These are phyloP conservation scores for Mus spicilegus DNA, from an alignment of 2,113 vertebrate species.

Conservation along the genomic window DNA sequence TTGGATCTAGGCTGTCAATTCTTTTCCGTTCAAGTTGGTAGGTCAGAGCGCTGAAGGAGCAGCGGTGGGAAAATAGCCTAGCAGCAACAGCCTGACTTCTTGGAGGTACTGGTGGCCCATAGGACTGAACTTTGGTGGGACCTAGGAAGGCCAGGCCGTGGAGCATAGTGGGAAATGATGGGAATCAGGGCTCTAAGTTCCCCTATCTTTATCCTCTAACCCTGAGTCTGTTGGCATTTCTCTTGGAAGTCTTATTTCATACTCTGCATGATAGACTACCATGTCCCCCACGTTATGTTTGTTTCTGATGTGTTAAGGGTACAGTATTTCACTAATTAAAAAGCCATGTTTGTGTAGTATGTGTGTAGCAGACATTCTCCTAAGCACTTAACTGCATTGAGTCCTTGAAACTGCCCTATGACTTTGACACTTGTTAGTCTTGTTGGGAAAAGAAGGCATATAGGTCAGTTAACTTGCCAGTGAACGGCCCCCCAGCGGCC, in stretches of 20 bases:
- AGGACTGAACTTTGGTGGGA: not conserved
- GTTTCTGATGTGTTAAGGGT: slow-evolving; percentile 30
- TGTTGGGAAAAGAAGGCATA: not conserved
- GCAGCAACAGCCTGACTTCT: not conserved
- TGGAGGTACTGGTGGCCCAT: not conserved
- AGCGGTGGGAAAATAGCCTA: not conserved
- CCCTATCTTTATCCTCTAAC: not conserved
- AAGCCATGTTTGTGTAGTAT: not conserved
- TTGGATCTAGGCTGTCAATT: not conserved
- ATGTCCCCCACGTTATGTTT: not conserved
- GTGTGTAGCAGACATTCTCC: not conserved
- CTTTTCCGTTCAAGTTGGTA: not conserved
- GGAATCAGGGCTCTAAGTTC: not conserved
- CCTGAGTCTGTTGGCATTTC: no score
- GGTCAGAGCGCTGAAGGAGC: not conserved
- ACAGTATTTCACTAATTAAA: not conserved
- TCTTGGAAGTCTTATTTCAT: not conserved
- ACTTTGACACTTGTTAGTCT: not conserved
- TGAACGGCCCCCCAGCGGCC: not conserved
- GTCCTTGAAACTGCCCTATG: not conserved
- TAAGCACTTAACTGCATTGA: not conserved
- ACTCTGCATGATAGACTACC: not conserved
- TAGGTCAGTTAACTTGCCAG: not conserved
- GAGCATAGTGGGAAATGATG: not conserved
- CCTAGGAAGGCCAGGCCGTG: not conserved